Evolutionary conservation across 2,797 vertebrate genomes (phyloP).

Genomic region (Epinephelus coioides): DNA sequence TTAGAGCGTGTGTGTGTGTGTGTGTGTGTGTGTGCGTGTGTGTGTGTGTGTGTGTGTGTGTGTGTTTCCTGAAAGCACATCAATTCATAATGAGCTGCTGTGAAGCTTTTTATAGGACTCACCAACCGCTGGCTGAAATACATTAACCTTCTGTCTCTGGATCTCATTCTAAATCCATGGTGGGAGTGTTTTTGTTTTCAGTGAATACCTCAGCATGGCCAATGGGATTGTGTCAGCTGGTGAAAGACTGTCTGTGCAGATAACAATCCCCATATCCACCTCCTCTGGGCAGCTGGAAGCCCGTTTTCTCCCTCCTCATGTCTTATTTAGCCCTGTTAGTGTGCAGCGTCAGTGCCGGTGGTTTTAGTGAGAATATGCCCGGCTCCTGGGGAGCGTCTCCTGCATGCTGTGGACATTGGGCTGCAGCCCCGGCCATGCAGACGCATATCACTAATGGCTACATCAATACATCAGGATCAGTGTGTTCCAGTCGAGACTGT

Average conservation of each 20-base stretch:
- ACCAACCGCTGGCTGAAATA: constrained; percentile 40
- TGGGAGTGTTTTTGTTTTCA: constrained; percentile 43
- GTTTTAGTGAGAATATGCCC: constrained; percentile 2
- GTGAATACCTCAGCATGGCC: constrained; percentile 40
- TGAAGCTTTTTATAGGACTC: constrained; percentile 51
- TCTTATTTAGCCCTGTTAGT: constrained; percentile 44
- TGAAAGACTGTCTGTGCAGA: constrained; percentile 44
- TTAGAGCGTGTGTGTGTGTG: background rate
- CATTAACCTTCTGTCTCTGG: constrained; percentile 43
- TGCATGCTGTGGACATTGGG: constrained; percentile 1
- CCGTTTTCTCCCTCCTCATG: constrained; percentile 26
- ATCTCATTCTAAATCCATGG: constrained; percentile 31
- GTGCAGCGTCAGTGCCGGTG: background rate
- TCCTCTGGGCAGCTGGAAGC: constrained; percentile 18
- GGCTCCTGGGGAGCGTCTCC: constrained; percentile 1
- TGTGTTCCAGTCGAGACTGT: background rate
- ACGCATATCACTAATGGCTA: constrained; percentile 29
- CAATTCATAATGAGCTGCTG: constrained; percentile 58
- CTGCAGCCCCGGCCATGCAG: constrained; percentile 9
- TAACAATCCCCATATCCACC: constrained; percentile 37
- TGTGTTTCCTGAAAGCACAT: constrained; percentile 45
- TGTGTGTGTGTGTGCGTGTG: constrained; percentile 13
- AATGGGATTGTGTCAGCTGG: constrained; percentile 30
- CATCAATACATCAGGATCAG: constrained; percentile 24
- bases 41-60: constrained; percentile 14